Evolutionary conservation across 2,113 vertebrate genomes (phyloP).

Genomic region (Sinocyclocheilus rhinocerous): DNA sequence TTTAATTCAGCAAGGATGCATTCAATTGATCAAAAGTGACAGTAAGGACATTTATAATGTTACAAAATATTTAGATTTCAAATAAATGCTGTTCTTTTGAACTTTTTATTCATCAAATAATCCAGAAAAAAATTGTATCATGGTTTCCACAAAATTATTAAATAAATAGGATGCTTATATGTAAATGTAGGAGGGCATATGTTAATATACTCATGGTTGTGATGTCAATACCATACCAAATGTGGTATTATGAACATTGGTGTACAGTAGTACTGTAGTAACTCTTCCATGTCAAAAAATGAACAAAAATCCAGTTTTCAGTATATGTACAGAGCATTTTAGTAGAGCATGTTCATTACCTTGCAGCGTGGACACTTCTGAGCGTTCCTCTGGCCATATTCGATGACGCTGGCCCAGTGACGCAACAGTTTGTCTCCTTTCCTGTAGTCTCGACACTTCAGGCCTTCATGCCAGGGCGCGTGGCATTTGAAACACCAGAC

Average conservation of each 20-base stretch:
- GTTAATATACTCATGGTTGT: not conserved
- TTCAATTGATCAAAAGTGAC: too few species aligned
- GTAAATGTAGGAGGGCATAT: too few species aligned
- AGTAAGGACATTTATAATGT: too few species aligned
- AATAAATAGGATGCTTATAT: too few species aligned
- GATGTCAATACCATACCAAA: not conserved
- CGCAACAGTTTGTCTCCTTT: constrained; percentile 95
- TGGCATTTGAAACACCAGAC: constrained; percentile 99
- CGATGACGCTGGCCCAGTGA: constrained; percentile 94
- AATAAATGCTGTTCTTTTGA: too few species aligned
- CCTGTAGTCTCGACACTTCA: constrained; percentile 95
- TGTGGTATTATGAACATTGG: not conserved
- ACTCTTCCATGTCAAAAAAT: too few species aligned
- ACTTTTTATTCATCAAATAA: too few species aligned
- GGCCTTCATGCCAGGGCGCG: constrained; percentile 95
- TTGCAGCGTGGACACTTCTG: constrained; percentile 98
- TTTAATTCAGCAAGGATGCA: too few species aligned
- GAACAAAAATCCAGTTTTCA: not conserved
- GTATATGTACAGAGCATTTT: not conserved
- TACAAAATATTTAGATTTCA: too few species aligned
- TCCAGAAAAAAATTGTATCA: too few species aligned
- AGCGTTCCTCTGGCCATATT: constrained; percentile 95
- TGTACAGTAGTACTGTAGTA: not conserved
- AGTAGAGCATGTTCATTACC: constrained; percentile 68
- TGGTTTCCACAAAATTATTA: too few species aligned